Percentiles rank a stretch among this genome's conserved stretches.
Conservation (phyloP, 2,888 invertebrate species). For the Notocelia uddmanniana region DNA sequence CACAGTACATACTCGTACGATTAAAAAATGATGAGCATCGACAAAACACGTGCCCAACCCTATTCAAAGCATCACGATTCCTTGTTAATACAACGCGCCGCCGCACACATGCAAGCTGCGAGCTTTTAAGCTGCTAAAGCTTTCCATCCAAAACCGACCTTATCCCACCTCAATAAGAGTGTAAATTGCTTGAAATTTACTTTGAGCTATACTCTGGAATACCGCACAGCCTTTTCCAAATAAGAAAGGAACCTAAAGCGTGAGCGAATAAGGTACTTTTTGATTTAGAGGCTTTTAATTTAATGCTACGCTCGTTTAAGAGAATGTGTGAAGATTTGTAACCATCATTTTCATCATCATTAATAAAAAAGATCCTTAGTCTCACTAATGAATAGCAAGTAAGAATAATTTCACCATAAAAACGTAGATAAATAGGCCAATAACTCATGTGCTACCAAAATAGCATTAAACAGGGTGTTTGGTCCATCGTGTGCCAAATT, state of each 20-base stretch:
- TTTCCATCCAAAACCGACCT: conserved; percentile 3
- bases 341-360: conserved; percentile 21
- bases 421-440: no score
- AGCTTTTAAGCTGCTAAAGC: conserved; percentile 40
- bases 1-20: no score
- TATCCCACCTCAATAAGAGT: not conserved
- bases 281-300: not conserved
- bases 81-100: conserved; percentile 36
- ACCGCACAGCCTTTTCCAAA: not conserved
- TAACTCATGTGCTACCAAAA: no score
- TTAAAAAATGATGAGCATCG: not conserved
- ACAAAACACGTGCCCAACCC: conserved; percentile 14
- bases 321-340: conserved; percentile 36
- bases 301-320: conserved; percentile 15
- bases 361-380: not conserved
- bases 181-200: not conserved
- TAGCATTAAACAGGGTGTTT: no score
- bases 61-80: conserved; percentile 38
- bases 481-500: no score
- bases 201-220: not conserved
- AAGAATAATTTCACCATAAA: no score
- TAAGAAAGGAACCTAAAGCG: not conserved
- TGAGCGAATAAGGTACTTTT: not conserved
- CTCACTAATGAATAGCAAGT: no score
- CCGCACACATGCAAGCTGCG: conserved; percentile 35